Percentiles rank a stretch among this genome's conserved stretches.
Conservation (phyloP, 2,888 invertebrate genomes). For the Tridacna gigas region DNA sequence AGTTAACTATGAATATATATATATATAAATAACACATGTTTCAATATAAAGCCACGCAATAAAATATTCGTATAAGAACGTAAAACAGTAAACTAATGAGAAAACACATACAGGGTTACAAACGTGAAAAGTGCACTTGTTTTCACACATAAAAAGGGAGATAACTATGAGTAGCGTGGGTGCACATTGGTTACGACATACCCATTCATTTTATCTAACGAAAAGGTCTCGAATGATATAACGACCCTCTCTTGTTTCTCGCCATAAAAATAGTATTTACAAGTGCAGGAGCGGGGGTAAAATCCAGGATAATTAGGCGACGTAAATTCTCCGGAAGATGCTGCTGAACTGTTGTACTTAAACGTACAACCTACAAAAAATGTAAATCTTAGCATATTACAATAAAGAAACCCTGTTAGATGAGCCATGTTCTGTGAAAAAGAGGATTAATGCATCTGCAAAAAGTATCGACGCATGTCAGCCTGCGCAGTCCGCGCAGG, state of each 20-base stretch:
- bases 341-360: conserved; percentile 40
- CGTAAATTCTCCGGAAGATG: conserved; percentile 89
- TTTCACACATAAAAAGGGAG: conserved; percentile 41
- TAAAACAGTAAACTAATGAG: neutral
- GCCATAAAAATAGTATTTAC: conserved; percentile 63
- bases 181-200: conserved; percentile 39
- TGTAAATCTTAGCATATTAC: too few species aligned
- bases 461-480: too few species aligned
- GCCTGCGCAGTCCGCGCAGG: too few species aligned
- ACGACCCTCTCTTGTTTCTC: conserved; percentile 36
- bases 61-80: too few species aligned
- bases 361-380: conserved; percentile 56
- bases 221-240: conserved; percentile 54
- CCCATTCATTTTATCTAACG: conserved; percentile 28
- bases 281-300: conserved; percentile 89
- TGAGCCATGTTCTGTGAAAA: too few species aligned
- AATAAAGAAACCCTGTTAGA: too few species aligned
- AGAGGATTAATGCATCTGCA: too few species aligned
- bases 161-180: conserved; percentile 23
- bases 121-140: too few species aligned
- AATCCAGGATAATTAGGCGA: conserved; percentile 93
- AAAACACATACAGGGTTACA: neutral
- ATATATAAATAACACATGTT: too few species aligned
- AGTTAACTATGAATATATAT: too few species aligned
- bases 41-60: too few species aligned